Percentiles rank a stretch among this genome's conserved stretches.
phyloP scores from a whole-genome alignment of 2,888 invertebrate genomes.

The Synergus gifuensis region DNA sequence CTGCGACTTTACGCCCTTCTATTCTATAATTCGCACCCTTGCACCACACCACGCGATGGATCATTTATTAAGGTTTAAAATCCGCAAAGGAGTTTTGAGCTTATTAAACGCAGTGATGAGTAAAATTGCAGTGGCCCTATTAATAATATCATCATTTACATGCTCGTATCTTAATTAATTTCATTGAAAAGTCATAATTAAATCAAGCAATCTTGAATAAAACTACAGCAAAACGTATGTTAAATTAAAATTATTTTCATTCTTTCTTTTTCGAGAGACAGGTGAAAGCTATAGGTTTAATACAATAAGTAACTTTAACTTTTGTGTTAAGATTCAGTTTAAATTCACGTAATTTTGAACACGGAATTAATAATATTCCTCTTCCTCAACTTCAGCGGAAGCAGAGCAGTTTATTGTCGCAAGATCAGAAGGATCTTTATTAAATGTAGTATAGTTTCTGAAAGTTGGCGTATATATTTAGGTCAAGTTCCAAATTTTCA shows the following conservation, averaged over 20 bases:
- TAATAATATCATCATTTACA: neutral
- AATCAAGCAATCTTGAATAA: neutral
- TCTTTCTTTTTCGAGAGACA: too few species aligned
- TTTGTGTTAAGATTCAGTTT: slow-evolving; percentile 14
- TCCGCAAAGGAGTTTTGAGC: slow-evolving; percentile 1
- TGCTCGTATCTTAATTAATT: neutral
- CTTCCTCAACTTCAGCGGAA: slow-evolving; percentile 8
- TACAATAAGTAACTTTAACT: neutral
- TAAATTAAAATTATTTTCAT: too few species aligned
- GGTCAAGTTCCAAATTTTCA: too few species aligned
- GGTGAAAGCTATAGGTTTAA: too few species aligned
- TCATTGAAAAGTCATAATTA: neutral
- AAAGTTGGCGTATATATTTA: too few species aligned
- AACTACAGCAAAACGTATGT: too few species aligned
- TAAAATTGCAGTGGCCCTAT: neutral
- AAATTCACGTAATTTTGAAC: slow-evolving; percentile 27
- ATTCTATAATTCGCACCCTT: slow-evolving; percentile 36
- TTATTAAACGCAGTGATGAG: neutral
- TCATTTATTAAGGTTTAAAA: slow-evolving; percentile 34
- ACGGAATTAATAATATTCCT: slow-evolving; percentile 13
- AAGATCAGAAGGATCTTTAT: slow-evolving; percentile 7
- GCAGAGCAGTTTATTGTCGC: slow-evolving; percentile 3
- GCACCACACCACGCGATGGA: slow-evolving; percentile 30
- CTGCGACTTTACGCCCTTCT: slow-evolving; percentile 30
- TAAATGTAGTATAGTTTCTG: neutral